phyloP scores from a whole-genome alignment of 2,113 vertebrate species.

The Puffinus mauretanicus region DNA sequence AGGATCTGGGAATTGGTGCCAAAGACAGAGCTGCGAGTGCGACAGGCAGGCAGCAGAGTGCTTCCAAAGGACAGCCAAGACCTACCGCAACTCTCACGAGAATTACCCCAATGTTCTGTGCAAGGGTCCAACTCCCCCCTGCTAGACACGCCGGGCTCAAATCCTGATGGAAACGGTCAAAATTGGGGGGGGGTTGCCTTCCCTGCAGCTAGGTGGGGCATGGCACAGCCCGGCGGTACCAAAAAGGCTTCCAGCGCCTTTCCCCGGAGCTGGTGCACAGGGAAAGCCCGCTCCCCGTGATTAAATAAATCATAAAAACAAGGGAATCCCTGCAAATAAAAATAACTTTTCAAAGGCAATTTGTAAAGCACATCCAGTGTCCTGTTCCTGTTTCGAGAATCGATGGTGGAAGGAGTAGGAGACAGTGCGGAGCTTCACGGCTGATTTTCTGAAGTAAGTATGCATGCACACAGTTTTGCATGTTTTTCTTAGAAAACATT shows the following conservation, averaged over 20 bases:
- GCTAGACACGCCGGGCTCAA: not conserved
- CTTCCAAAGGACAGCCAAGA: not conserved
- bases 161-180: accelerated
- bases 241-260: accelerated
- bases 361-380: accelerated
- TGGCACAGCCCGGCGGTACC: accelerated
- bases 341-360: not conserved
- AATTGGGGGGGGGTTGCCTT: accelerated
- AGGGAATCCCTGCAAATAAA: not conserved
- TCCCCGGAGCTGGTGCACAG: accelerated
- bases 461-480: accelerated
- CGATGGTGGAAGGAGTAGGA: not conserved
- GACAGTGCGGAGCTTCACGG: accelerated
- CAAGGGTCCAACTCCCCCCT: conserved; percentile 7
- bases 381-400: not conserved
- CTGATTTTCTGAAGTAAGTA: not conserved
- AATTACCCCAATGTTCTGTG: conserved; percentile 30
- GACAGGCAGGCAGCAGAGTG: conserved; percentile 23
- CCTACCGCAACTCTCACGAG: not conserved
- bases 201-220: not conserved
- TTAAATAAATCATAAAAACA: not conserved
- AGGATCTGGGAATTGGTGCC: accelerated
- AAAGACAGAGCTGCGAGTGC: not conserved
- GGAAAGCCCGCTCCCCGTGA: accelerated
- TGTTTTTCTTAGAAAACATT: not conserved